Evolutionary conservation across 2,113 vertebrate species (phyloP), one percentile per base, ranked within the genome.

Genomic region (Oostethus manadensis): DNA sequence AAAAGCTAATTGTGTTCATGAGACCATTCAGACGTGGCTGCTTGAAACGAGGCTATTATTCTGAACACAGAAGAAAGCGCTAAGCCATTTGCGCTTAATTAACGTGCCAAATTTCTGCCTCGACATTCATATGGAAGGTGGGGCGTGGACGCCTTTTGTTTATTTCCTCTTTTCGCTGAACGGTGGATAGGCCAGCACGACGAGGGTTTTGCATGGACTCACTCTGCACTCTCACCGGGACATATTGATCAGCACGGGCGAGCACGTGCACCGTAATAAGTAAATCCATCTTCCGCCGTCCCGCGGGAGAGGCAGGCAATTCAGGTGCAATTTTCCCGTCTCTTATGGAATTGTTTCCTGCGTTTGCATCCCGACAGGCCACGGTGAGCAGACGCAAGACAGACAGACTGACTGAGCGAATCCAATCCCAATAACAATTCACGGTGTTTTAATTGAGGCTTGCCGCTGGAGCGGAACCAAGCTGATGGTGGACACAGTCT

Each of bases 71-170:
- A 69, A 80, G 68, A 83, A 76, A 80, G 79, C 77, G 21, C 56
- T 48, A 74, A 57, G 70, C 61, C 60, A 74, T 83, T 82, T 77
- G 74, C 51, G 61, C 61, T 60, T 74, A 76, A 83, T 82, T 79
- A 82, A 71, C 4, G 18, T 50, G 18, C 18, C 15, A 10, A 21
- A 48, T 21, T 22, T 50, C 18, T 50, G 48, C 16, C 48, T 22
- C n/a, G 23, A 1, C n/a, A 18, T 50, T 21, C 18, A 2, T 18
- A n/a, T 14, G 20, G 38, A 14, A 22, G 38, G 35, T 17, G 40
- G 42, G 42, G 26, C 56, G 8, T 11, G 18, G 38, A 22, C 6
- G 20, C 38, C 29, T 54, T 54, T 54, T 35, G 16, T 54, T 54
- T 54, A 4, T 18, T 54, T n/a, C 15, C 56, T 26, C 14, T 23